Evolutionary conservation across 2,888 invertebrate genomes (phyloP).

Genomic region (Coleophora flavipennella): DNA sequence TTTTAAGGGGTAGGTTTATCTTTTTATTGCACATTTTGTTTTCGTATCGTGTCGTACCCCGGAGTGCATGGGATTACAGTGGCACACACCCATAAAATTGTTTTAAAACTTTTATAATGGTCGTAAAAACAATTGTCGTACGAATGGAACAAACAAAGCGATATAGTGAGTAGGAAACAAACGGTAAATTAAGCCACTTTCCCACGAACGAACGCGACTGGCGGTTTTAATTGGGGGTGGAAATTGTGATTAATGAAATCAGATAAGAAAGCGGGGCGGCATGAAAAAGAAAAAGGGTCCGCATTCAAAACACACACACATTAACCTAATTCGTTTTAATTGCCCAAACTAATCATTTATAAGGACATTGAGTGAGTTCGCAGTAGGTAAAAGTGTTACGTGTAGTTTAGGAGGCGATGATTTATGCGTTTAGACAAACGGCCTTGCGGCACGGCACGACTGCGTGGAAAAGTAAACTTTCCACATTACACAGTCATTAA

Average conservation of each 20-base stretch:
- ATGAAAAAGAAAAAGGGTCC: slow-evolving; percentile 46
- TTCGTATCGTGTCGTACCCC: not conserved
- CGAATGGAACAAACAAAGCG: slow-evolving; percentile 37
- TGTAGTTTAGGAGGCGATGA: slow-evolving; percentile 43
- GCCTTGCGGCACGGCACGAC: slow-evolving; percentile 29
- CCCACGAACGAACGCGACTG: slow-evolving; percentile 31
- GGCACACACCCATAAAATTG: slow-evolving; percentile 27
- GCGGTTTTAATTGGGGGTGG: slow-evolving; percentile 67
- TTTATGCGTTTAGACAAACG: slow-evolving; percentile 32
- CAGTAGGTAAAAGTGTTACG: slow-evolving; percentile 30
- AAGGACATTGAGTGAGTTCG: slow-evolving; percentile 45
- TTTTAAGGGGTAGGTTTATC: slow-evolving; percentile 1
- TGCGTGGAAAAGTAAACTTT: too few relatives aligned
- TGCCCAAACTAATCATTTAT: slow-evolving; percentile 64
- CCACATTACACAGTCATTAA: slow-evolving; percentile 7
- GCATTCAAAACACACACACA: slow-evolving; percentile 58
- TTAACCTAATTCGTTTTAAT: slow-evolving; percentile 72
- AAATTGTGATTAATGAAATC: slow-evolving; percentile 69
- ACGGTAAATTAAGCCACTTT: slow-evolving; percentile 39
- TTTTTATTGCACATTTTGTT: slow-evolving; percentile 4
- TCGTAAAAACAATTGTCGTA: slow-evolving; percentile 51
- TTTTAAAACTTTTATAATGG: slow-evolving; percentile 35
- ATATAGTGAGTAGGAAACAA: slow-evolving; percentile 44
- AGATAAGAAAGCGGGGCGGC: slow-evolving; percentile 55
- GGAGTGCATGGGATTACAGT: slow-evolving; percentile 14